Evolutionary conservation across 2,888 invertebrate species (phyloP).

Genomic region (Lordiphosa fenestrarum): DNA sequence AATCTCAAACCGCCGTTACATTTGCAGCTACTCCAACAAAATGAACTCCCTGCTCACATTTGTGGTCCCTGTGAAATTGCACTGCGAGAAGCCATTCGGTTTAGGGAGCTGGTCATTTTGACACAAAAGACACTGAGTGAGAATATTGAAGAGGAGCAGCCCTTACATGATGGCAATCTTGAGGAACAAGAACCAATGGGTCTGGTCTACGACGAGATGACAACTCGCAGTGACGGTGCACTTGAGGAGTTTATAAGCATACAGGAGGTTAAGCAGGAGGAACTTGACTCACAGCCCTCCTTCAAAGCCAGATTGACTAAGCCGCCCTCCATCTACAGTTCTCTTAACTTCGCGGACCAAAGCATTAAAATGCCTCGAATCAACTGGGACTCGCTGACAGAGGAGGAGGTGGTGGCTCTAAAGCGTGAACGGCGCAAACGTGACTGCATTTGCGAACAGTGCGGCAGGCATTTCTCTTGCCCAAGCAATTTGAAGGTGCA

Average conservation of each 20-base stretch:
- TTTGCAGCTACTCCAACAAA: constrained; percentile 33
- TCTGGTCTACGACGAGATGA: neutral
- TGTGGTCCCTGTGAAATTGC: constrained; percentile 54
- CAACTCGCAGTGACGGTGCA: too few relatives aligned
- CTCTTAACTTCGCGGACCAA: constrained; percentile 42
- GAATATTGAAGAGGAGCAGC: constrained; percentile 1
- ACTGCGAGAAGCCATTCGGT: constrained; percentile 46
- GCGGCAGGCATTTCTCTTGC: constrained; percentile 58
- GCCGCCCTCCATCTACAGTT: constrained; percentile 23
- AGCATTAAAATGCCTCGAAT: constrained; percentile 40
- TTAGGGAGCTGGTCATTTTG: constrained; percentile 53
- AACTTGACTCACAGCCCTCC: neutral
- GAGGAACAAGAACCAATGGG: neutral
- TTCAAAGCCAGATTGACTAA: neutral
- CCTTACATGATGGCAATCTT: too few relatives aligned
- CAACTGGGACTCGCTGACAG: constrained; percentile 54
- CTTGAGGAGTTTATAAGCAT: neutral
- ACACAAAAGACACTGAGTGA: constrained; percentile 48
- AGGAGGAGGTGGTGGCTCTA: constrained; percentile 48
- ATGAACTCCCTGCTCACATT: constrained; percentile 41
- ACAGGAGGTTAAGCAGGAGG: too few relatives aligned
- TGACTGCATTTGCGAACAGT: constrained; percentile 61
- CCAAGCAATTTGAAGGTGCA: constrained; percentile 65
- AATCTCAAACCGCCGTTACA: too few relatives aligned
- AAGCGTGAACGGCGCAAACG: constrained; percentile 60